These are phyloP conservation scores for Cryptocephalus moraei DNA, from an alignment of 2,888 invertebrate species.

Conservation along the genomic window DNA sequence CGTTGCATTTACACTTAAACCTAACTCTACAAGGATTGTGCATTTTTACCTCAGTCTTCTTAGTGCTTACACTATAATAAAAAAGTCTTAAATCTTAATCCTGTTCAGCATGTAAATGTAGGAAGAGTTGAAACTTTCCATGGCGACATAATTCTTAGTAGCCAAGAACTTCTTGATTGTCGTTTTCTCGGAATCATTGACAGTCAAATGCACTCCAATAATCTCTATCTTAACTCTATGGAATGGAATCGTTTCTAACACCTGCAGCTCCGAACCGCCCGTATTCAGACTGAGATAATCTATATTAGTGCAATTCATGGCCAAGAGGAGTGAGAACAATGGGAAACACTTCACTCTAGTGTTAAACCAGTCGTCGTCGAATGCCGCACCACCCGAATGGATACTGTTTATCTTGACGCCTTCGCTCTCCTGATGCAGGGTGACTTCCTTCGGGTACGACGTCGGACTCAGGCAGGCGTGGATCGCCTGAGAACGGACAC, in stretches of 20 bases:
- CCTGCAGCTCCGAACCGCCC: constrained; percentile 42
- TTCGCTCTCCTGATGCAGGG: constrained; percentile 34
- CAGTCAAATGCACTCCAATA: constrained; percentile 34
- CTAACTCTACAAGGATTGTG: neutral
- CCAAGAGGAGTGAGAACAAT: constrained; percentile 68
- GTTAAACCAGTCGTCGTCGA: constrained; percentile 49
- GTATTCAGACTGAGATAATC: constrained; percentile 62
- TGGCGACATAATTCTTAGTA: constrained; percentile 32
- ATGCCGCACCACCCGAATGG: constrained; percentile 39
- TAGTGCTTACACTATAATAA: neutral
- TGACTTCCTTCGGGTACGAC: constrained; percentile 57
- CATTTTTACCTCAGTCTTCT: neutral
- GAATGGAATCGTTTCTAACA: constrained; percentile 50
- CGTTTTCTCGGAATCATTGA: constrained; percentile 29
- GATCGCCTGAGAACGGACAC: constrained; percentile 51
- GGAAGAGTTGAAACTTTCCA: constrained; percentile 31
- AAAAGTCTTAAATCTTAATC: constrained; percentile 18
- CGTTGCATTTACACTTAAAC: too few species aligned
- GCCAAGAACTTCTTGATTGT: constrained; percentile 34
- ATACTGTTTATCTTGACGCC: constrained; percentile 38
- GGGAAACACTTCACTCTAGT: constrained; percentile 79
- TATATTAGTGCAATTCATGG: constrained; percentile 58
- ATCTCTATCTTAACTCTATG: constrained; percentile 39
- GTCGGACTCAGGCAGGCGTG: constrained; percentile 75
- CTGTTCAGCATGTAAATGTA: constrained; percentile 30